Evolutionary conservation across 2,888 invertebrate species (phyloP).

Genomic region (Clitarchus hookeri): DNA sequence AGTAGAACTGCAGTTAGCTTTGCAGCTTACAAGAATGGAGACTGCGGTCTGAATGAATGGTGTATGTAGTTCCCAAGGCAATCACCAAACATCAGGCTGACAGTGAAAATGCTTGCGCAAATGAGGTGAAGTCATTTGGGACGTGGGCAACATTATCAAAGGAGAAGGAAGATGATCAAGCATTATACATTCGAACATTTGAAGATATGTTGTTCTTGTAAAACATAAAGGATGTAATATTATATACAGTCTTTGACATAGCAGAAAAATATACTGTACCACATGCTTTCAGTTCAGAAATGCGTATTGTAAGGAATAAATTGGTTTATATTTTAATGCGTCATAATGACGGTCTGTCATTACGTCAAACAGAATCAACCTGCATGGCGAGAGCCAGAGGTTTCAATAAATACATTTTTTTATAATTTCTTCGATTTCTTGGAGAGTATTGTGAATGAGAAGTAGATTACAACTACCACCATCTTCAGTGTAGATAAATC

Average conservation of each 20-base stretch:
- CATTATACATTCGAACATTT: too few relatives aligned
- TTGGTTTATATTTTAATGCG: not conserved
- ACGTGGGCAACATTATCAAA: too few relatives aligned
- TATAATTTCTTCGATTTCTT: slow-evolving; percentile 17
- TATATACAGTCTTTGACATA: not conserved
- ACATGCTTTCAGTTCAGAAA: not conserved
- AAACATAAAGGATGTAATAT: not conserved
- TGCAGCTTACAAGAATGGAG: slow-evolving; percentile 22
- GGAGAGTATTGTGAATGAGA: not conserved
- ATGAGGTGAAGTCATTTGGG: too few relatives aligned
- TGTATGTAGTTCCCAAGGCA: slow-evolving; percentile 7
- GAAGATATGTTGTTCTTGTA: not conserved
- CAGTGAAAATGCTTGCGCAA: too few relatives aligned
- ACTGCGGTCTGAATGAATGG: slow-evolving; percentile 24
- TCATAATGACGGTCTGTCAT: not conserved
- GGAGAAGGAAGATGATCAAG: too few relatives aligned
- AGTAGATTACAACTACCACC: not conserved
- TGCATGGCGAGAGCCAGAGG: not conserved
- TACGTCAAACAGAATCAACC: not conserved
- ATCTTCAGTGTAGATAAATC: not conserved
- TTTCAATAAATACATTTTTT: not conserved
- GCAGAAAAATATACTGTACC: not conserved
- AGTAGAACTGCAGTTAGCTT: not conserved
- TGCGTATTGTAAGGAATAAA: not conserved
- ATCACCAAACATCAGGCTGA: not conserved